A percentile compares a stretch with the other conserved stretches of the same genome.
These are phyloP conservation scores for Acanthochromis polyacanthus DNA, from an alignment of 2,113 vertebrate genomes.

Conservation along the genomic window DNA sequence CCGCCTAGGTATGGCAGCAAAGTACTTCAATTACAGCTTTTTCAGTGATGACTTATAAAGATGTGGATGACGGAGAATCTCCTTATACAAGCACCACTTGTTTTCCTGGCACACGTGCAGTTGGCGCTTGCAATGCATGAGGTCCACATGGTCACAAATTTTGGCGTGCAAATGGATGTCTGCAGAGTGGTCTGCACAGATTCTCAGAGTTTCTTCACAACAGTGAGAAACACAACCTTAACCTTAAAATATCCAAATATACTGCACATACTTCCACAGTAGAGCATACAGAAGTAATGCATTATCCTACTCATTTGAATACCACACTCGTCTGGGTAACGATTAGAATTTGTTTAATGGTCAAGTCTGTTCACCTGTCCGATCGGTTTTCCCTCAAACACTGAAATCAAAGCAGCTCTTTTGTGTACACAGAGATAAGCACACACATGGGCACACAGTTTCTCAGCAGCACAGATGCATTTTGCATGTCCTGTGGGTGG, in stretches of 20 bases:
- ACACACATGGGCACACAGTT: conserved; percentile 23
- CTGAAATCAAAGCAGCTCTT: conserved; percentile 26
- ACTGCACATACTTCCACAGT: background rate
- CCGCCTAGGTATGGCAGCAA: too few species aligned
- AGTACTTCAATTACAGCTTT: too few species aligned
- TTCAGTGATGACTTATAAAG: too few species aligned
- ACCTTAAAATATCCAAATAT: background rate
- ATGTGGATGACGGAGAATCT: too few species aligned
- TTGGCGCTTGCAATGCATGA: too few species aligned
- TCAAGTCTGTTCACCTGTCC: conserved; percentile 36
- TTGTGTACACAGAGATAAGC: background rate
- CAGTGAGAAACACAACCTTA: background rate
- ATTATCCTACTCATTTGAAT: conserved; percentile 7
- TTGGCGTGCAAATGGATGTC: too few species aligned
- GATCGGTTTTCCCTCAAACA: conserved; percentile 27
- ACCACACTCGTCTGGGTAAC: background rate
- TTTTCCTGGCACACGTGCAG: too few species aligned
- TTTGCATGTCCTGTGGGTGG: conserved; percentile 70
- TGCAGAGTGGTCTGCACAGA: too few species aligned
- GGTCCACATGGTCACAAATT: too few species aligned
- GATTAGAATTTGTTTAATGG: conserved; percentile 20
- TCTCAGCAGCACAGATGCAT: conserved; percentile 52
- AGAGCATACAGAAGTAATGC: conserved; percentile 4
- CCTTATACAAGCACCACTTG: too few species aligned
- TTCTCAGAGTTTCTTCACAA: background rate